phyloP scores from a whole-genome alignment of 2,888 invertebrate genomes.

The Drosophila bunnanda region DNA sequence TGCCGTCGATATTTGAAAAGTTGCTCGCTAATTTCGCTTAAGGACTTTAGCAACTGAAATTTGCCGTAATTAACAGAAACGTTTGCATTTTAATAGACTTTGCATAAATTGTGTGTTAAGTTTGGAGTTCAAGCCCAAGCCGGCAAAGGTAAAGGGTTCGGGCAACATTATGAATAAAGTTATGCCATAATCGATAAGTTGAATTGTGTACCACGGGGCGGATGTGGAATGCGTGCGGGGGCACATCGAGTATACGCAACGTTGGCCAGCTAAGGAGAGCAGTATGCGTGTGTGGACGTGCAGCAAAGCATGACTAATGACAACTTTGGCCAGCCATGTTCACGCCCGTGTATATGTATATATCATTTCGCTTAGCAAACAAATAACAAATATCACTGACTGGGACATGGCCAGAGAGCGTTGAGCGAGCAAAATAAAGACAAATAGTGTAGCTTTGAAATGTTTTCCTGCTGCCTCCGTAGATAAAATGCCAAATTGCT shows the following conservation, averaged over 20 bases:
- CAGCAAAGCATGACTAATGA: constrained; percentile 79
- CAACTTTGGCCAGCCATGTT: constrained; percentile 65
- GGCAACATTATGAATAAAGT: constrained; percentile 64
- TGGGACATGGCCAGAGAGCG: constrained; percentile 4
- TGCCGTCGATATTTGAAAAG: constrained; percentile 77
- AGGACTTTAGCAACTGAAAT: constrained; percentile 69
- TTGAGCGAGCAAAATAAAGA: constrained; percentile 66
- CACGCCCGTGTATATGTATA: constrained; percentile 49
- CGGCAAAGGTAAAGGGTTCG: constrained; percentile 15
- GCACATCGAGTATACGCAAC: constrained; percentile 64
- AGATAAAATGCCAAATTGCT: constrained; percentile 64
- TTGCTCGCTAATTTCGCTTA: constrained; percentile 67
- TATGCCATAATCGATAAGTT: constrained; percentile 64
- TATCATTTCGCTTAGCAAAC: constrained; percentile 79
- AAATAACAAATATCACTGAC: constrained; percentile 74
- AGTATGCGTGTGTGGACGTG: constrained; percentile 26
- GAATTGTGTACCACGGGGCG: constrained; percentile 22
- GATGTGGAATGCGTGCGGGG: constrained; percentile 13
- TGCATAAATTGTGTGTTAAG: constrained; percentile 47
- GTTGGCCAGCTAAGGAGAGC: constrained; percentile 37
- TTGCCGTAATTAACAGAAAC: constrained; percentile 69
- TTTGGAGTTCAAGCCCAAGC: constrained; percentile 29
- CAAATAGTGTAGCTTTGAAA: constrained; percentile 74
- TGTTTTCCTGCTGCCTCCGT: constrained; percentile 57
- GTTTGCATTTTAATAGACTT: constrained; percentile 67